Conservation (phyloP, 2,797 vertebrate genomes). For the Oreochromis grahami region DNA sequence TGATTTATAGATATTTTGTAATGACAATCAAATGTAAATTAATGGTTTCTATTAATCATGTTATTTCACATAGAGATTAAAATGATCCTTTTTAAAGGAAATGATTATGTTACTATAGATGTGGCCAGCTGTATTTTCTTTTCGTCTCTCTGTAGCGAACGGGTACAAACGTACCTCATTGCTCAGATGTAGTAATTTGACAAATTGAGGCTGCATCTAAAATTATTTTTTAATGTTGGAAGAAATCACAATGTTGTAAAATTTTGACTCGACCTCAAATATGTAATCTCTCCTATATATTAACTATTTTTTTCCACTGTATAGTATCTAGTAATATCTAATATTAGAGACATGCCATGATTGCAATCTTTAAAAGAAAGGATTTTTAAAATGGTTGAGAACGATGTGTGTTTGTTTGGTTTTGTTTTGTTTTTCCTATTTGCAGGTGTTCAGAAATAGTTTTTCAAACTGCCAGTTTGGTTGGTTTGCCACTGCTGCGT, state of each 20-base stretch:
- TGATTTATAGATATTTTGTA: slow-evolving; percentile 80
- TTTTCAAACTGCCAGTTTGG: slow-evolving; percentile 20
- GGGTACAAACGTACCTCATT: slow-evolving; percentile 10
- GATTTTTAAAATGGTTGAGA: slow-evolving; percentile 8
- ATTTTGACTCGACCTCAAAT: slow-evolving; percentile 32
- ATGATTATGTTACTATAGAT: slow-evolving; percentile 53
- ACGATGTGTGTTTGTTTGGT: slow-evolving; percentile 4
- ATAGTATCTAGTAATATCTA: slow-evolving; percentile 42
- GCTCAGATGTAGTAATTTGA: slow-evolving; percentile 37
- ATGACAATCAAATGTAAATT: slow-evolving; percentile 81
- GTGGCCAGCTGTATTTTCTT: slow-evolving; percentile 52
- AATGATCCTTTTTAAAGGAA: slow-evolving; percentile 67
- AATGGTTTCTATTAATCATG: slow-evolving; percentile 73
- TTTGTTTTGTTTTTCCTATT: background rate
- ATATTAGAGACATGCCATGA: slow-evolving; percentile 39
- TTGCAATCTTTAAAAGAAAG: slow-evolving; percentile 30
- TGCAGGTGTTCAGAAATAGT: slow-evolving; percentile 30
- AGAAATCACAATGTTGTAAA: slow-evolving; percentile 33
- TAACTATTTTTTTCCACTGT: slow-evolving; percentile 43
- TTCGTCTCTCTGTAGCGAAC: slow-evolving; percentile 35
- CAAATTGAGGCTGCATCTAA: slow-evolving; percentile 34
- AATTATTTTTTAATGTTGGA: slow-evolving; percentile 52
- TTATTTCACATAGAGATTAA: slow-evolving; percentile 64
- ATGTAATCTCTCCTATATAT: slow-evolving; percentile 45
- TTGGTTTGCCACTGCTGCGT: slow-evolving; percentile 43